Percentiles rank a stretch among this genome's conserved stretches.
phyloP scores from a whole-genome alignment of 1,140 invertebrate species.

The Ericerus pela region DNA sequence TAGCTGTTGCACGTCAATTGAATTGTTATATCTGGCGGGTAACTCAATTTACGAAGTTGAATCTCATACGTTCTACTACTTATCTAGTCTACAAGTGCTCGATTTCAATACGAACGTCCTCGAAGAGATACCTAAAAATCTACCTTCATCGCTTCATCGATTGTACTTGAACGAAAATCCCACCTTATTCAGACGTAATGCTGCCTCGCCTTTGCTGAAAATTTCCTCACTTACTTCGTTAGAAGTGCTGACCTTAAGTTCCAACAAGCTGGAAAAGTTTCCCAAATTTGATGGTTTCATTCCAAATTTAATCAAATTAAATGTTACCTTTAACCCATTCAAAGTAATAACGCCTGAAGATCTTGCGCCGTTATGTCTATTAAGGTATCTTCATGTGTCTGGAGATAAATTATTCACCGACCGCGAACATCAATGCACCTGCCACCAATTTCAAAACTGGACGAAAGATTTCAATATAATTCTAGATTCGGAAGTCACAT shows the following conservation, averaged over 20 bases:
- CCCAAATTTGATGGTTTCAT: conserved; percentile 33
- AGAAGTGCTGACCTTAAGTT: not conserved
- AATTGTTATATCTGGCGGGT: conserved; percentile 9
- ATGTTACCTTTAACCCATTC: conserved; percentile 14
- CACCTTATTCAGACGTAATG: not conserved
- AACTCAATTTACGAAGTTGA: conserved; percentile 34
- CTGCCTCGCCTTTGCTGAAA: conserved; percentile 10
- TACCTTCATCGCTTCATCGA: not conserved
- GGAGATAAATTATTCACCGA: conserved; percentile 15
- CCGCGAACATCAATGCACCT: conserved; percentile 16
- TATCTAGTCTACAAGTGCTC: not conserved
- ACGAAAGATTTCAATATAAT: not conserved
- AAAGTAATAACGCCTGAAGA: conserved; percentile 3
- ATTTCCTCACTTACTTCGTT: not conserved
- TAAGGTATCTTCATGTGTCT: conserved; percentile 14
- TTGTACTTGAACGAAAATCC: not conserved
- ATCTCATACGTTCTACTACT: conserved; percentile 22
- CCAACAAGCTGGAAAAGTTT: conserved; percentile 32
- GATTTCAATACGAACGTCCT: conserved; percentile 15
- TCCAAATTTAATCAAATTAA: conserved; percentile 33
- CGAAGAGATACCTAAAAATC: not conserved
- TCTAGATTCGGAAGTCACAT: not conserved
- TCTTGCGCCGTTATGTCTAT: not conserved
- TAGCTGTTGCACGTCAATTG: conserved; percentile 24
- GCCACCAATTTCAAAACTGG: not conserved